Evolutionary conservation across 2,888 invertebrate species (phyloP).

Genomic region (Archips xylosteana): DNA sequence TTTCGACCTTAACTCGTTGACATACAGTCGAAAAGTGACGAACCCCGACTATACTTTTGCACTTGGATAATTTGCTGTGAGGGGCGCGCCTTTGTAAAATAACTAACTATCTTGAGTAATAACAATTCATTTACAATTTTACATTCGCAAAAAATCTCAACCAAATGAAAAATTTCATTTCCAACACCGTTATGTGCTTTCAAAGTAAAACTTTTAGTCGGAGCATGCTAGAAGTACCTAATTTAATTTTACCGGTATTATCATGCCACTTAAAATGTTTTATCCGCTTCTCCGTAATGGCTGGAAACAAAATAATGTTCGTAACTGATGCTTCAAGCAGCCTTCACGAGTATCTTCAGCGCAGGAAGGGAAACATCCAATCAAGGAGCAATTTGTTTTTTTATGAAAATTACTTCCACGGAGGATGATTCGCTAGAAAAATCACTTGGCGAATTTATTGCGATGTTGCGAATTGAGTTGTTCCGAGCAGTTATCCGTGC

Average conservation of each 20-base stretch:
- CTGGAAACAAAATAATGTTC: not conserved
- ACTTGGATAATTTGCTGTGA: too few species aligned
- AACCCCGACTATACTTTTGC: too few species aligned
- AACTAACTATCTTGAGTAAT: too few species aligned
- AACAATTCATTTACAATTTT: too few species aligned
- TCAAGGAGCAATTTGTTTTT: slow-evolving; percentile 28
- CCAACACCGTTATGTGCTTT: not conserved
- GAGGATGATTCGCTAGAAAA: not conserved
- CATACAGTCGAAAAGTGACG: too few species aligned
- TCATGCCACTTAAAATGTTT: not conserved
- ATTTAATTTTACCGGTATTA: not conserved
- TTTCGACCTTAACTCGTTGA: too few species aligned
- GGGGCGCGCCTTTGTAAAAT: too few species aligned
- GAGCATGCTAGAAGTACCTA: not conserved
- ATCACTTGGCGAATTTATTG: not conserved
- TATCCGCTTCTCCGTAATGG: not conserved
- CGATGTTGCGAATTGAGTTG: not conserved
- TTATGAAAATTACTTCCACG: slow-evolving; percentile 25
- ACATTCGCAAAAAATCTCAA: not conserved
- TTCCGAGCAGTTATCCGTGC: not conserved
- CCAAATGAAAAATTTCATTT: not conserved
- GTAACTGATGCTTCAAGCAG: slow-evolving; percentile 4
- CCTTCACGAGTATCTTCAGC: not conserved
- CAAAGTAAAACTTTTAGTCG: not conserved
- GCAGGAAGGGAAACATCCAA: slow-evolving; percentile 15